phyloP scores from a whole-genome alignment of 1,140 invertebrate genomes.

The Carposina sasakii region DNA sequence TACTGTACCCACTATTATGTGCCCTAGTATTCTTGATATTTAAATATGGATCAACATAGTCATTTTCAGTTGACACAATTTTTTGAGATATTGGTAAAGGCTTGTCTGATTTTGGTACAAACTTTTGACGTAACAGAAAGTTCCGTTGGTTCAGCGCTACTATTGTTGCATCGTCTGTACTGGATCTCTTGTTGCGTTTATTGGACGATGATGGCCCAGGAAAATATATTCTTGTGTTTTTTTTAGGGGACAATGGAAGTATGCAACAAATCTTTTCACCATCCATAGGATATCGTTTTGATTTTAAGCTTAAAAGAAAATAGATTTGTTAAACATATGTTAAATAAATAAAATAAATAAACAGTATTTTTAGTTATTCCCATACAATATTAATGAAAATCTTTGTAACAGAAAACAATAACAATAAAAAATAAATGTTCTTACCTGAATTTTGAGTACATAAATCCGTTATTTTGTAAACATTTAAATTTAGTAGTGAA shows the following conservation, averaged over 20 bases:
- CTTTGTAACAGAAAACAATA: too few relatives aligned
- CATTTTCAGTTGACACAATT: slow-evolving; percentile 40
- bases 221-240: slow-evolving; percentile 30
- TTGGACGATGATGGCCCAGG: slow-evolving; percentile 14
- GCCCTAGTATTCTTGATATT: slow-evolving; percentile 51
- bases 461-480: slow-evolving; percentile 8
- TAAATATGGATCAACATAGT: slow-evolving; percentile 54
- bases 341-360: slow-evolving; percentile 2
- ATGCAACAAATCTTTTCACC: slow-evolving; percentile 44
- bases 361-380: too few relatives aligned
- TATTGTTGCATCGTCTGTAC: slow-evolving; percentile 19
- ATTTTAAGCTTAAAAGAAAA: slow-evolving; percentile 19
- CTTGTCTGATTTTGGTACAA: slow-evolving; percentile 13
- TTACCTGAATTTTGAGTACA: slow-evolving; percentile 11
- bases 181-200: slow-evolving; percentile 39
- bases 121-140: slow-evolving; percentile 22
- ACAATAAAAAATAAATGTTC: too few relatives aligned
- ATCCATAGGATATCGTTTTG: slow-evolving; percentile 14
- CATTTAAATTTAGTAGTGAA: slow-evolving; percentile 43
- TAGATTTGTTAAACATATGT: slow-evolving; percentile 6
- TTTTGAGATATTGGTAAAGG: slow-evolving; percentile 13
- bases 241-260: slow-evolving; percentile 24
- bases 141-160: slow-evolving; percentile 29
- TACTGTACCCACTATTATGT: slow-evolving; percentile 22
- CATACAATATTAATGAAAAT: too few relatives aligned